Conservation (phyloP, 2,113 vertebrate genomes). For the Pelmatolapia mariae region DNA sequence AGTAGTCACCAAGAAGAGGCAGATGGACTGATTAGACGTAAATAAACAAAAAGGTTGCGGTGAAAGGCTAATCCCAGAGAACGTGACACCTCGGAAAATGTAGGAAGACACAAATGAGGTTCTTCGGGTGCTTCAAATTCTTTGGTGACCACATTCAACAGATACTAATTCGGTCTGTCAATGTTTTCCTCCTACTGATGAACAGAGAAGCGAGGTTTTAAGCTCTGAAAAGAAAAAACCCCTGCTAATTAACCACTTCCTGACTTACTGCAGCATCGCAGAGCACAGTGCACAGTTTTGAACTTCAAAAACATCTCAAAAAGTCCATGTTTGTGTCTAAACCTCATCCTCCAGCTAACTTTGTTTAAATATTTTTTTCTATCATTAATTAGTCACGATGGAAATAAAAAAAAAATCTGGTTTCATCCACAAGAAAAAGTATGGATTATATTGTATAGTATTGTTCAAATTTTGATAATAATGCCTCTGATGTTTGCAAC, state of each 20-base stretch:
- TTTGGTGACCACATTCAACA: neutral
- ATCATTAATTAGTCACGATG: neutral
- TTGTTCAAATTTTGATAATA: neutral
- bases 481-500: neutral
- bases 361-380: neutral
- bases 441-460: neutral
- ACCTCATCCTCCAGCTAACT: neutral
- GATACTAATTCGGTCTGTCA: neutral
- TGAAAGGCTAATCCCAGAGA: neutral
- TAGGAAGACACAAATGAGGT: neutral
- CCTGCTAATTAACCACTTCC: constrained; percentile 16
- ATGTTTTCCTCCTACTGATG: neutral
- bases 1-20: neutral
- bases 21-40: neutral
- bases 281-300: neutral
- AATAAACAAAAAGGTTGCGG: neutral
- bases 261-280: neutral
- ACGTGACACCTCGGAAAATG: neutral
- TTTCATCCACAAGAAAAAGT: neutral
- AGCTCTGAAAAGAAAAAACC: neutral
- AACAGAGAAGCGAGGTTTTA: neutral
- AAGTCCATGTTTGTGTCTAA: neutral
- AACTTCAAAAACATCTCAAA: neutral
- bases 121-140: neutral
- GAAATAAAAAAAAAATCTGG: neutral